Evolutionary conservation across 2,797 vertebrate genomes (phyloP), one percentile per base, ranked within the genome.

Genomic region (Morelia viridis): DNA sequence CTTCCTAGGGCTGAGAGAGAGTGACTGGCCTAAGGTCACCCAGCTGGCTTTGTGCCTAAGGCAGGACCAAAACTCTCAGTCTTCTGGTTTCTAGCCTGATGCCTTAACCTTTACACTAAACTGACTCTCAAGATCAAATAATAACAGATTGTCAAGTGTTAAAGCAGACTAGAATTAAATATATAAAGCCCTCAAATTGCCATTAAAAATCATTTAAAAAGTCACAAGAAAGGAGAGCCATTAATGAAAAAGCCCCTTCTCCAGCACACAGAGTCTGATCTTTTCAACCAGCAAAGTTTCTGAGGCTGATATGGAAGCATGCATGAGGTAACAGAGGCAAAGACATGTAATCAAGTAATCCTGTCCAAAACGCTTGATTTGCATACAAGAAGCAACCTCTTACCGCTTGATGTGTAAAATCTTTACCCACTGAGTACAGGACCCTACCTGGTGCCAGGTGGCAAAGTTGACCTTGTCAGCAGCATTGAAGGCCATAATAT

Each of bases 401-500:
- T 61, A 17, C 1, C 19, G 6, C 50, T 13, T n/a, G 50, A 5
- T 28, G 2, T 22, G 84, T 85, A 58, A 28, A 6, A 58, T 8
- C 35, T 46, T 46, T 22, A n/a, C n/a, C 31, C 9, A 62, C 64
- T 87, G 53, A 35, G 65, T 17, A 2, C 19, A 31, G 1, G 41
- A 0, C 5, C 90, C 85, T 95, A 99, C 99, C 98, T 99, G 99
- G 91, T 98, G 98, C 98, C 99, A 99, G 0, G 98, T 95, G 35
- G 98, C 97, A 93, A 99, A 99, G 95, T 98, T 99, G 94, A 99
- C 98, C 96, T 97, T 98, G 97, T 99, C 99, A 0, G 98, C 99
- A 4, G 98, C 96, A 83, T 99, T 99, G 94, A 99, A 99, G 41
- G 98, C 98, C 99, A 99, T 99, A 91, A 99, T 98, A 87, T 98